Base-by-base conservation (phyloP, 1,140 invertebrate genomes). In the Zophobas atratus region DNA sequence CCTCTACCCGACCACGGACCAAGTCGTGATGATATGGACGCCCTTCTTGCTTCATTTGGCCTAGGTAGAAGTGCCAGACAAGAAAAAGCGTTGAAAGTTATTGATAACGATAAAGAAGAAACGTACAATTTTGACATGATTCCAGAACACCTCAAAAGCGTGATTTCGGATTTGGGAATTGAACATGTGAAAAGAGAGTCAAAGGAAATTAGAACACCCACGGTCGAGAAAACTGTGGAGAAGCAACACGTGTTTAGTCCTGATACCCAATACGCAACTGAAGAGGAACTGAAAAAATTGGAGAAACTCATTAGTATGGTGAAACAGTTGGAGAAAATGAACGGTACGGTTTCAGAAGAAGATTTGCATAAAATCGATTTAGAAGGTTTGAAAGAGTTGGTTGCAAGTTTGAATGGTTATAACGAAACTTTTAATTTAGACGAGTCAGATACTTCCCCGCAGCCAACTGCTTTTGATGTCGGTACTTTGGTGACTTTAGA, bases 11-110 rank as follows among this genome's bases (percentile, higher is more conserved):
- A 86, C 6, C 86, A 86, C 5, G 80, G 77, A 1, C 81, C 87
- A 0, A 84, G 85, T 39, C 87, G 89, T 56, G 82, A 87, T 41
- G 90, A 90, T 43, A 91, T 92, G 90, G 88, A 87, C 74, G 86
- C 88, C 6, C 89, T 92, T 38, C 78, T 92, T 32, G 87, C 88
- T 0, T 87, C 82, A 48, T 92, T 91, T 79, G 91, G 91, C 1
- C 84, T 92, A 1, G 86, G 88, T 0, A 77, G 82, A 32, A 82
- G 71, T 33, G 76, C 77, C 2, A 73, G 82, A 71, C 73, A 57
- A 34, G 46, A 78, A 38, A 83, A 83, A 57, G 76, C 67, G 4
- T 51, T 76, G 33, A 79, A 55, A 73, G 32, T 36, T 55, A 49
- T 76, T 33, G 43, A 72, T 0, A 81, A 77, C 36, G 75, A 74